Evolutionary conservation across 2,797 vertebrate genomes (phyloP), one percentile per base, ranked within the genome.

Genomic region (Leuciscus waleckii): DNA sequence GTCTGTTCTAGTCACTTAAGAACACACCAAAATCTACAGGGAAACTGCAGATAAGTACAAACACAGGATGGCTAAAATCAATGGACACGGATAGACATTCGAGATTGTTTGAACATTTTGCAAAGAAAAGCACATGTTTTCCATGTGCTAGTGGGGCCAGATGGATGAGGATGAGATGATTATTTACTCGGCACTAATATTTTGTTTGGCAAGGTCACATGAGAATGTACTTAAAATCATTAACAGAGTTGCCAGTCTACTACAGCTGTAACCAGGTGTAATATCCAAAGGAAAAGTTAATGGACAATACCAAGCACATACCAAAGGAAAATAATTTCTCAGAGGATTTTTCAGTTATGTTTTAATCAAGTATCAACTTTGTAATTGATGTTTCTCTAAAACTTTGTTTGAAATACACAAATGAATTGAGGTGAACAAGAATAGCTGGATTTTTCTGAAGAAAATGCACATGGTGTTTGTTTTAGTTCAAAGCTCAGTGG

Each of bases 151-250:
- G 41, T 23, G 78, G 41, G 78, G 26, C 71, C 71, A 83, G 58
- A 75, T 75, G 81, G 56, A 37, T 65, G 71, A 37, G 70, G 56
- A 74, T 37, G 71, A 65, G 32, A 54, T 83, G 61, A 67, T 83
- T 75, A 76, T 67, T 83, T 61, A 83, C 32, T 83, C 63, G 61
- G 73, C 73, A 68, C 73, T 56, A 68, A 76, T 83, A 77, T 83
- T 77, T 67, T 54, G 81, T 83, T 83, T 77, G 82, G 73, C 73
- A 68, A 68, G 82, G 46, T 83, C 82, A 83, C 82, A 68, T 54
- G 32, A 54, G 82, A 76, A 65, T 63, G 26, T 67, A 54, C 43
- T 51, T 83, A 54, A 83, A 83, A 76, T 76, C 43, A 83, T 76
- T 83, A 83, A 83, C 70, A 75, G 70, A 49, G 81, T 76, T 67